Conservation (phyloP, 1,140 invertebrate genomes). For the Drosophila nigromelanica region DNA sequence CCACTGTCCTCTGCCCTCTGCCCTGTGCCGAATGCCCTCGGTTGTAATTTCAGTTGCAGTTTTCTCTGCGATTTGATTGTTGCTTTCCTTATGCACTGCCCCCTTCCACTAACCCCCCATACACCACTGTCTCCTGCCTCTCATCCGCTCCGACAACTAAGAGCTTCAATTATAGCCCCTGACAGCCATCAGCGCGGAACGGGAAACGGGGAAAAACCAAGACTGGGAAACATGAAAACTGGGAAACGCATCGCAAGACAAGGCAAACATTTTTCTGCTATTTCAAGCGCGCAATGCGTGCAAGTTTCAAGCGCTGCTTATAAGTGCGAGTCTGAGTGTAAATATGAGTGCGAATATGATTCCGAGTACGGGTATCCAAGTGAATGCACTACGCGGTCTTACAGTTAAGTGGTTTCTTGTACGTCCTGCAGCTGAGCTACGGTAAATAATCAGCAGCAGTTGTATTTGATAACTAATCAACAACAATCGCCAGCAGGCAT, state of each 20-base stretch:
- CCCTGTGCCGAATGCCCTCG: conserved; percentile 37
- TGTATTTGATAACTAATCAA: conserved; percentile 31
- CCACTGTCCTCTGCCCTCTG: conserved; percentile 4
- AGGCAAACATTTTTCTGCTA: conserved; percentile 55
- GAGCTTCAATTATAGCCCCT: conserved; percentile 71
- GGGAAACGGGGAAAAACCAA: conserved; percentile 12
- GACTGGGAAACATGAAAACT: neutral
- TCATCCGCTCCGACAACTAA: conserved; percentile 47
- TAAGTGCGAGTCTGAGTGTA: conserved; percentile 7
- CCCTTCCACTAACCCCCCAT: neutral
- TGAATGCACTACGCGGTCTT: neutral
- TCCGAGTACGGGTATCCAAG: neutral
- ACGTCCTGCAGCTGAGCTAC: conserved; percentile 38
- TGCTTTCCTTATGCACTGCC: conserved; percentile 39
- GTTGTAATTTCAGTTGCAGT: conserved; percentile 79
- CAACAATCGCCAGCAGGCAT: conserved; percentile 14
- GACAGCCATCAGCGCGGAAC: conserved; percentile 31
- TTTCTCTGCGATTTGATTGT: conserved; percentile 66
- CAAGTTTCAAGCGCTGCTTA: conserved; percentile 14
- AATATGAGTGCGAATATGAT: conserved; percentile 6
- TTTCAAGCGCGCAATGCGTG: conserved; percentile 46
- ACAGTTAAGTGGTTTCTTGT: conserved; percentile 23
- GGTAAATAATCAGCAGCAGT: conserved; percentile 38
- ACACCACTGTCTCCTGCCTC: no score
- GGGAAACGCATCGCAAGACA: conserved; percentile 29